Evolutionary conservation across 1,140 invertebrate species (phyloP).

Genomic region (Leptinotarsa defecta): DNA sequence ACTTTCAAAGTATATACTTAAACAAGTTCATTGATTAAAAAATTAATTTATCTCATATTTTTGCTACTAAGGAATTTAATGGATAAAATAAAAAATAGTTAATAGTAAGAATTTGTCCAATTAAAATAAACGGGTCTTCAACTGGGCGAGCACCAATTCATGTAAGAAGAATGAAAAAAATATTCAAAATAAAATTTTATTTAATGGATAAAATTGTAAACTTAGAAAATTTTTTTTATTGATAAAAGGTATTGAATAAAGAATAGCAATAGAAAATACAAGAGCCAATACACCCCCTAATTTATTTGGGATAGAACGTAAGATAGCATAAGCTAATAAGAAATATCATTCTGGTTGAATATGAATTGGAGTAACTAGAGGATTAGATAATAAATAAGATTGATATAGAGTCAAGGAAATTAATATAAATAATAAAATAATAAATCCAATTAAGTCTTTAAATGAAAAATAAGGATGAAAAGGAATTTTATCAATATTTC

Average conservation of each 20-base stretch:
- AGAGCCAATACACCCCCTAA: slow-evolving; percentile 72
- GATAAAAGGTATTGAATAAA: slow-evolving; percentile 62
- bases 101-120: slow-evolving; percentile 64
- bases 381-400: slow-evolving; percentile 68
- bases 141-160: slow-evolving; percentile 69
- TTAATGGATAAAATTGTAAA: slow-evolving; percentile 62
- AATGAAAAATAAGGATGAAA: slow-evolving; percentile 66
- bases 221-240: slow-evolving; percentile 61
- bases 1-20: slow-evolving; percentile 68
- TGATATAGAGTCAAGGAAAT: slow-evolving; percentile 32
- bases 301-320: slow-evolving; percentile 76
- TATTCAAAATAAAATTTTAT: slow-evolving; percentile 65
- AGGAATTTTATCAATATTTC: slow-evolving; percentile 65
- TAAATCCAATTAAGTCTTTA: slow-evolving; percentile 65
- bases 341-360: slow-evolving; percentile 81
- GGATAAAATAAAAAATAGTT: slow-evolving; percentile 64
- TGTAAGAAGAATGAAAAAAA: slow-evolving; percentile 65
- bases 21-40: slow-evolving; percentile 64
- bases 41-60: slow-evolving; percentile 61
- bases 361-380: slow-evolving; percentile 70
- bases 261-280: slow-evolving; percentile 66
- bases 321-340: slow-evolving; percentile 75
- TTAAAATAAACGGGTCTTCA: slow-evolving; percentile 65
- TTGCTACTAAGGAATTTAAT: slow-evolving; percentile 57
- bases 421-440: slow-evolving; percentile 58